Evolutionary conservation across 2,797 vertebrate species (phyloP).

Genomic region (Hafferia zeledoni): DNA sequence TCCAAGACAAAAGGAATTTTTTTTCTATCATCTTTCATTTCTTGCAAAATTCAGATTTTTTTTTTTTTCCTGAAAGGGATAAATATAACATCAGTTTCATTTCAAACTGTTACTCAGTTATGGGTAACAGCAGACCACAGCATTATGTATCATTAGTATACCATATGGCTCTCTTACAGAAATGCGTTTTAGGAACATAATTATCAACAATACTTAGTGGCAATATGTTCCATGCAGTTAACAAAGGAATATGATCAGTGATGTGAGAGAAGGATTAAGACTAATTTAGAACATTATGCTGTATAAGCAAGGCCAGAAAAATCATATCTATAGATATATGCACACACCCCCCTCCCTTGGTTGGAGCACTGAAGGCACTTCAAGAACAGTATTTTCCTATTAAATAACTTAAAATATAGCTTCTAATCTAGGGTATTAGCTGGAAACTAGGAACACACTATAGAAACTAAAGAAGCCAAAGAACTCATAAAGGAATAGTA

Average conservation of each 20-base stretch:
- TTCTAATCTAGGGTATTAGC: background rate
- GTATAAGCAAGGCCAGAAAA: background rate
- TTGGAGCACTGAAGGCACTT: background rate
- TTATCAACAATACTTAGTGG: background rate
- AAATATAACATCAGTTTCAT: background rate
- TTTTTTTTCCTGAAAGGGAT: background rate
- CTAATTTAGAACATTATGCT: background rate
- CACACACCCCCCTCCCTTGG: accelerated
- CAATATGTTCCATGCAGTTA: background rate
- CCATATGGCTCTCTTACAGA: background rate
- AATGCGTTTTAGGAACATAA: background rate
- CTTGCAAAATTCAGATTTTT: background rate
- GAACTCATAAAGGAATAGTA: background rate
- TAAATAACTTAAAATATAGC: background rate
- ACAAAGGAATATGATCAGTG: background rate
- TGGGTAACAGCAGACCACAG: background rate
- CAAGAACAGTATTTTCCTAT: background rate
- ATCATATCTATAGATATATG: background rate
- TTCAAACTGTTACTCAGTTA: background rate
- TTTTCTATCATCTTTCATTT: background rate
- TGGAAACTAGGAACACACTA: background rate
- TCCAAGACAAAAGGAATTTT: background rate
- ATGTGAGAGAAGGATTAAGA: background rate
- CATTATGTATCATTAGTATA: background rate
- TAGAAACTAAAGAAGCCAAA: background rate